Conservation (phyloP, 2,113 vertebrate genomes). For the Lasiurus cinereus region DNA sequence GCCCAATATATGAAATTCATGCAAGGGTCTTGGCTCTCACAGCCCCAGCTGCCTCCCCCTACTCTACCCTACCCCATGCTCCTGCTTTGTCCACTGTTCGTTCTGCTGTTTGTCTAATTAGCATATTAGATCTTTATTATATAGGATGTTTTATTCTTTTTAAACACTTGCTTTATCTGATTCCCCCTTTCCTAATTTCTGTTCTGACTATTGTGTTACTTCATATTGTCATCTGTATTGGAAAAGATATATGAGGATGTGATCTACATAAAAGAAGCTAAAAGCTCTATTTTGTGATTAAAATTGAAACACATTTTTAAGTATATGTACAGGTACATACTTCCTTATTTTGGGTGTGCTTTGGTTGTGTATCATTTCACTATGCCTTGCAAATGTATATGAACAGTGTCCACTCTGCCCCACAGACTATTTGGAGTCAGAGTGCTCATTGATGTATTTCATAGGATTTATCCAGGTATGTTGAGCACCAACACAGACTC, state of each 20-base stretch:
- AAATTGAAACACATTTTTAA: not conserved
- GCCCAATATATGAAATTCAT: too few relatives aligned
- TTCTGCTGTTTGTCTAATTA: too few relatives aligned
- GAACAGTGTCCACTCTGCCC: not conserved
- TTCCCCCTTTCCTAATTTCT: not conserved
- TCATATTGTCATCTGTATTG: not conserved
- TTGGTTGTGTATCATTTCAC: not conserved
- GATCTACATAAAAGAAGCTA: not conserved
- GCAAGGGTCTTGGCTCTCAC: too few relatives aligned
- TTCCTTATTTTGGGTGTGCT: not conserved
- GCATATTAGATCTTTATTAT: too few relatives aligned
- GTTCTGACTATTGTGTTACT: not conserved
- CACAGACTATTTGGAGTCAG: not conserved
- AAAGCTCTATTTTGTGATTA: not conserved
- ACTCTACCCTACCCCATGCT: too few relatives aligned
- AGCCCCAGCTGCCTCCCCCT: too few relatives aligned
- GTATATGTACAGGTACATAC: not conserved
- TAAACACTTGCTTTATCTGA: not conserved
- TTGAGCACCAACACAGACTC: not conserved
- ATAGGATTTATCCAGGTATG: not conserved
- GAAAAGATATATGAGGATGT: not conserved
- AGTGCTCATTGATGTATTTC: not conserved
- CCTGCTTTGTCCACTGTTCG: too few relatives aligned
- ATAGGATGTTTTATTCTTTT: not conserved
- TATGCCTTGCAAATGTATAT: not conserved